phyloP scores from a whole-genome alignment of 1,140 invertebrate species.

The Drosophila tropicalis region DNA sequence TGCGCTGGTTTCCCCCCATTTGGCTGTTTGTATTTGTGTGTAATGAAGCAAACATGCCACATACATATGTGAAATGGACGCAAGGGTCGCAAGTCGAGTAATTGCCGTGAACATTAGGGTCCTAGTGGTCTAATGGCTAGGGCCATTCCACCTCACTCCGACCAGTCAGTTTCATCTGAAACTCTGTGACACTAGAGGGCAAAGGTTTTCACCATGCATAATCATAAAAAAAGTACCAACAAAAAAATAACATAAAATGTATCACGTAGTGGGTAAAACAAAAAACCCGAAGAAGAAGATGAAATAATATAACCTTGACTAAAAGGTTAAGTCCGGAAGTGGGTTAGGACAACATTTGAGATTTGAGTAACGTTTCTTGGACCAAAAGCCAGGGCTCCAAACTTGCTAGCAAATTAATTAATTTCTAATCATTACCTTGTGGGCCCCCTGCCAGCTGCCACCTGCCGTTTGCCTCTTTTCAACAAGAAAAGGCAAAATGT shows the following conservation, averaged over 20 bases:
- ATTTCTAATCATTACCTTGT: conserved; percentile 6
- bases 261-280: conserved; percentile 29
- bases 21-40: conserved; percentile 48
- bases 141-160: neutral
- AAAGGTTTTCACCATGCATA: conserved; percentile 40
- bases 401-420: conserved; percentile 19
- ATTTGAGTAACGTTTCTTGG: neutral
- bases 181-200: conserved; percentile 14
- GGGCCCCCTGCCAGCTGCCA: neutral
- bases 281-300: neutral
- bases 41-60: conserved; percentile 54
- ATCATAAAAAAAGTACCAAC: conserved; percentile 48
- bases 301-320: neutral
- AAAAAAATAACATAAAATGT: conserved; percentile 25
- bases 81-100: conserved; percentile 21
- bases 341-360: neutral
- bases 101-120: conserved; percentile 47
- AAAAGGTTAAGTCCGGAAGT: neutral
- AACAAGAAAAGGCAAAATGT: conserved; percentile 43
- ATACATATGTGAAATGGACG: conserved; percentile 30
- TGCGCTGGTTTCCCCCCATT: conserved; percentile 6
- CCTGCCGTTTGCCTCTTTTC: neutral
- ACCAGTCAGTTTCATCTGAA: neutral
- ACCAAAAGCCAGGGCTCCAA: neutral
- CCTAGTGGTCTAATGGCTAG: conserved; percentile 24